Base-by-base conservation (phyloP, 2,797 vertebrate species). In the Myiotriccus ornatus region DNA sequence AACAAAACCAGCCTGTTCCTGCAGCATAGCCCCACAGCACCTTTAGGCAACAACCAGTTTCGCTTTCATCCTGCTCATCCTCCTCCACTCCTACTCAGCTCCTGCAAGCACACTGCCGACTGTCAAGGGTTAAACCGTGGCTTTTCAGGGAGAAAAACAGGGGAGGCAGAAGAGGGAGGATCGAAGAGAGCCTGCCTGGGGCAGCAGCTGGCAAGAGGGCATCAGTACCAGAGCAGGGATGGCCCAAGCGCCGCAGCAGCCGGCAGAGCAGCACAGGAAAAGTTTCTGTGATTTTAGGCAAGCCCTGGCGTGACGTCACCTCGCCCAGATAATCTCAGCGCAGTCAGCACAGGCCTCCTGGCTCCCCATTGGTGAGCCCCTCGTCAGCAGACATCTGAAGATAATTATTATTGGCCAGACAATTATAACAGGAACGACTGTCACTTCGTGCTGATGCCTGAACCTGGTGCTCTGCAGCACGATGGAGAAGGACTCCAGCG, bases 301-400 rank as follows among this genome's bases (percentile, higher is more conserved):
- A 97, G 94, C 97, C 97, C 96, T 90, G 34, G 76, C 53, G 70
- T 98, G 98, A 97, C 95, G 97, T 98, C 97, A 97, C 56, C 95
- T 71, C 87, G 78, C 97, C 96, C 87, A 96, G 96, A 95, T 94
- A 97, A 97, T 98, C 97, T 76, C 91, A 22, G 94, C 41, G 90
- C 97, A 98, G 98, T 98, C 98, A 97, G 98, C 98, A 98, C 98
- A 99, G 98, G 97, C 95, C 96, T 97, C 96, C 97, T 92, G 98
- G 95, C 47, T 95, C 94, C 90, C 96, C 95, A 99, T 99, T 99
- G 99, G 99, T 78, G 96, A 94, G 89, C 63, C 59, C 95, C 73
- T 92, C 97, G 99, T 99, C 99, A 99, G 99, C 99, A 98, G 99
- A 99, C 99, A 99, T 99, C 98, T 99, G 98, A 99, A 98, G 98